phyloP scores from a whole-genome alignment of 2,797 vertebrate genomes.

The Lycodopsis pacificus region DNA sequence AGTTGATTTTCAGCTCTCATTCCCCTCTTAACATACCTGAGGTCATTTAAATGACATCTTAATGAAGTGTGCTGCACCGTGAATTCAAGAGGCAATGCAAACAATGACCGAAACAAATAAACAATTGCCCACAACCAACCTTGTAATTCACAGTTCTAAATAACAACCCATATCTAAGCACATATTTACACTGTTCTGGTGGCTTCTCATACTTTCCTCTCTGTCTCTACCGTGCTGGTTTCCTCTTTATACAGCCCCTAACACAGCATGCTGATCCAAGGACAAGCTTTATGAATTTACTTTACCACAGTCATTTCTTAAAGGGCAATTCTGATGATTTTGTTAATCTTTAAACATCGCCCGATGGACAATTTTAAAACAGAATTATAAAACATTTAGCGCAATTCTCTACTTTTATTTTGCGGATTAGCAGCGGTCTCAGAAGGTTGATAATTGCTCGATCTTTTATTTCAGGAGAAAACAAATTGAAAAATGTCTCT shows the following conservation, averaged over 20 bases:
- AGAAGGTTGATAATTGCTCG: not conserved
- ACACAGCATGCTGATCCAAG: constrained; percentile 27
- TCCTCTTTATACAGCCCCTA: constrained; percentile 4
- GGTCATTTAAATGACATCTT: constrained; percentile 53
- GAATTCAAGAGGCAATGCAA: constrained; percentile 51
- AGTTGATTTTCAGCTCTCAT: constrained; percentile 44
- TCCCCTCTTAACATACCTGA: constrained; percentile 36
- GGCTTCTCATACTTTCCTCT: constrained; percentile 15
- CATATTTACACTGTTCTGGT: constrained; percentile 34
- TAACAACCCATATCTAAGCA: constrained; percentile 39
- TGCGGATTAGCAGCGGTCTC: not conserved
- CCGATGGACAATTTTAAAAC: not conserved
- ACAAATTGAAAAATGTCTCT: not conserved
- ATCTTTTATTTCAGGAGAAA: not conserved
- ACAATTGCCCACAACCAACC: constrained; percentile 56
- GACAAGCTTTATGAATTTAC: constrained; percentile 23
- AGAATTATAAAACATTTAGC: not conserved
- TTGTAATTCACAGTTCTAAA: constrained; percentile 55
- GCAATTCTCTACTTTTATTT: not conserved
- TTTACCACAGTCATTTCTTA: constrained; percentile 14
- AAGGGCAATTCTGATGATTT: constrained; percentile 24
- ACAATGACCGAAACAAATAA: constrained; percentile 55
- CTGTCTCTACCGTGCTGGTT: constrained; percentile 14
- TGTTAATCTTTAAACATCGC: not conserved
- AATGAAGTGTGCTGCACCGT: constrained; percentile 45